Percentiles rank a stretch among this genome's conserved stretches.
Conservation (phyloP, 2,113 vertebrate species). For the Phalacrocorax pelagicus region DNA sequence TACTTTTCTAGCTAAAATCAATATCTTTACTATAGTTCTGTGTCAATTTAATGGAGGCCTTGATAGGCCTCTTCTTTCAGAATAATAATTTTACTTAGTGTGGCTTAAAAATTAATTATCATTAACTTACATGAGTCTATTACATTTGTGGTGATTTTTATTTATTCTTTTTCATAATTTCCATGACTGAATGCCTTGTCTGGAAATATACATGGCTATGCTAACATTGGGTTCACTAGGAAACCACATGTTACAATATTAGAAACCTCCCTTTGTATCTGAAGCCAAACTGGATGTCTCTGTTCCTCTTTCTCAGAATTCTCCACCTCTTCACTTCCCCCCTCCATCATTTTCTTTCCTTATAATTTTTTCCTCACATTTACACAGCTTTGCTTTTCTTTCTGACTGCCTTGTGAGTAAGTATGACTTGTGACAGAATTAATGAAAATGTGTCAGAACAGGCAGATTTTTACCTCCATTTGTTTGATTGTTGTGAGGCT, state of each 20-base stretch:
- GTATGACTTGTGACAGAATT: neutral
- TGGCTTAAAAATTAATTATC: neutral
- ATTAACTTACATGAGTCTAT: neutral
- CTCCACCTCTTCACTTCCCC: neutral
- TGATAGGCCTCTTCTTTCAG: neutral
- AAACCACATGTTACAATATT: neutral
- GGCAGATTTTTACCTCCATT: neutral
- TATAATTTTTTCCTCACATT: neutral
- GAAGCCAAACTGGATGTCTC: neutral
- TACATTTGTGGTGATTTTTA: neutral
- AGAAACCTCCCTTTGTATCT: conserved; percentile 14
- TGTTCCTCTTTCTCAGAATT: conserved; percentile 11
- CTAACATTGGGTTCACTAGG: neutral
- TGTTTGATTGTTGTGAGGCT: neutral
- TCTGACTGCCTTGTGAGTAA: neutral
- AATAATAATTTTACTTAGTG: neutral
- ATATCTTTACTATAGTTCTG: neutral
- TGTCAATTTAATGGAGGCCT: neutral
- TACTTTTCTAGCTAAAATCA: neutral
- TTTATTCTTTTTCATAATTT: neutral
- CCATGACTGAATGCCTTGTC: neutral
- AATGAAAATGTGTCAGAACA: neutral
- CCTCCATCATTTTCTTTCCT: neutral
- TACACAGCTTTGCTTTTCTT: neutral
- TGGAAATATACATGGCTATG: neutral